Evolutionary conservation across 92 coral and sea anemone genomes (phyloP).

Genomic region (Parazoanthus darwini): DNA sequence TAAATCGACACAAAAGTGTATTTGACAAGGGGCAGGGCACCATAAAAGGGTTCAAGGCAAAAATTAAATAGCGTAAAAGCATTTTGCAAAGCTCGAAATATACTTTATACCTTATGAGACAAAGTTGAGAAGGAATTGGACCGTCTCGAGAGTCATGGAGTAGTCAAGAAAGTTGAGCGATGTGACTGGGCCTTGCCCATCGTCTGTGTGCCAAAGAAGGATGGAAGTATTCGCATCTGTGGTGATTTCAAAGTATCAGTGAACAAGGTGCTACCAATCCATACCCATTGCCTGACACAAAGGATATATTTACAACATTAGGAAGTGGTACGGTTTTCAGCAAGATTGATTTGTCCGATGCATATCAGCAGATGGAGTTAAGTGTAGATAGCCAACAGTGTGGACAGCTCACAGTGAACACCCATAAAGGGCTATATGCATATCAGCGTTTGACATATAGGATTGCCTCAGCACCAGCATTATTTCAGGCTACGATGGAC

Average conservation of each 20-base stretch:
- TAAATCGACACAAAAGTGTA: conserved; percentile 37
- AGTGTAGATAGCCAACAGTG: conserved; percentile 35
- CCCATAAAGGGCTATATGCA: conserved; percentile 49
- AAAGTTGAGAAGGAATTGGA: conserved; percentile 51
- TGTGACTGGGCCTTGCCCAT: conserved; percentile 53
- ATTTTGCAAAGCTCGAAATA: conserved; percentile 54
- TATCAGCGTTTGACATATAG: conserved; percentile 57
- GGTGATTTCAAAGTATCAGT: conserved; percentile 54
- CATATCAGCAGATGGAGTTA: conserved; percentile 56
- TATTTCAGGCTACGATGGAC: conserved; percentile 50
- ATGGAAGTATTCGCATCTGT: conserved; percentile 57
- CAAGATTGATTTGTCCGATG: conserved; percentile 65
- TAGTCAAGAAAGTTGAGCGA: conserved; percentile 48
- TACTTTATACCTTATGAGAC: conserved; percentile 45
- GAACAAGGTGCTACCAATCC: conserved; percentile 47
- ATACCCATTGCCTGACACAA: conserved; percentile 52
- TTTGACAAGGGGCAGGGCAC: conserved; percentile 56
- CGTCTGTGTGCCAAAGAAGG: conserved; percentile 51
- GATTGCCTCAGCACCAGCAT: conserved; percentile 44
- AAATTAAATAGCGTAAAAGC: conserved; percentile 39
- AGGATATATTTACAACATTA: conserved; percentile 61
- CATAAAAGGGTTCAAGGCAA: conserved; percentile 47
- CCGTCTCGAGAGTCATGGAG: conserved; percentile 53
- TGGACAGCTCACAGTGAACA: conserved; percentile 50
- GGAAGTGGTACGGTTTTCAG: conserved; percentile 59